phyloP scores from a whole-genome alignment of 2,113 vertebrate species.

The Riparia riparia region DNA sequence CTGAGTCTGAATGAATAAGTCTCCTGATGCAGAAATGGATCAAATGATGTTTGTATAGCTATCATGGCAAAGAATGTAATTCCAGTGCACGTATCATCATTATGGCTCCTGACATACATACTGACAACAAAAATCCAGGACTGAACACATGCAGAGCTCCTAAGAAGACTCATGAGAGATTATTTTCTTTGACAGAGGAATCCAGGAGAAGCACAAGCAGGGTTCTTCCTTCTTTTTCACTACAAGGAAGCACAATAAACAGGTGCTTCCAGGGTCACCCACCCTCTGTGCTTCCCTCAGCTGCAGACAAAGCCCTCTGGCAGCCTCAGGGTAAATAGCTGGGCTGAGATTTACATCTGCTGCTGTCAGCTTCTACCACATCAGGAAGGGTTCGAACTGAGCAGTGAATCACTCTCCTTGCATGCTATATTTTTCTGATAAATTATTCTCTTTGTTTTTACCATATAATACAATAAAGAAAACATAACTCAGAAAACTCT shows the following conservation, averaged over 20 bases:
- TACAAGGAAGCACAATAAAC: background rate
- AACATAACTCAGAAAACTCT: background rate
- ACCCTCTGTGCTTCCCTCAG: background rate
- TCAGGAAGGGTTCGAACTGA: background rate
- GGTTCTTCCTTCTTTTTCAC: background rate
- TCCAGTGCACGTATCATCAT: background rate
- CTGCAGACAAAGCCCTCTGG: background rate
- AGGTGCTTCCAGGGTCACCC: background rate
- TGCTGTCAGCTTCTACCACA: background rate
- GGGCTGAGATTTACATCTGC: background rate
- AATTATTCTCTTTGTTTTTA: background rate
- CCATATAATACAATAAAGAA: background rate
- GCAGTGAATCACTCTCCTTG: background rate
- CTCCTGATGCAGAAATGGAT: background rate
- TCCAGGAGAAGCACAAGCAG: background rate
- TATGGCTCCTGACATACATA: background rate
- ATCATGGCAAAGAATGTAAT: background rate
- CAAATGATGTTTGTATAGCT: background rate
- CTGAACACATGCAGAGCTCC: background rate
- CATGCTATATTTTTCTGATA: background rate
- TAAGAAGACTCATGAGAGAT: background rate
- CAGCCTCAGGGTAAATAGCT: background rate
- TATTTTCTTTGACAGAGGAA: background rate
- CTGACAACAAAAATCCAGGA: background rate
- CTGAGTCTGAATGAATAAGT: background rate